Evolutionary conservation across 2,797 vertebrate species (phyloP).

Genomic region (Myripristis jacobus): DNA sequence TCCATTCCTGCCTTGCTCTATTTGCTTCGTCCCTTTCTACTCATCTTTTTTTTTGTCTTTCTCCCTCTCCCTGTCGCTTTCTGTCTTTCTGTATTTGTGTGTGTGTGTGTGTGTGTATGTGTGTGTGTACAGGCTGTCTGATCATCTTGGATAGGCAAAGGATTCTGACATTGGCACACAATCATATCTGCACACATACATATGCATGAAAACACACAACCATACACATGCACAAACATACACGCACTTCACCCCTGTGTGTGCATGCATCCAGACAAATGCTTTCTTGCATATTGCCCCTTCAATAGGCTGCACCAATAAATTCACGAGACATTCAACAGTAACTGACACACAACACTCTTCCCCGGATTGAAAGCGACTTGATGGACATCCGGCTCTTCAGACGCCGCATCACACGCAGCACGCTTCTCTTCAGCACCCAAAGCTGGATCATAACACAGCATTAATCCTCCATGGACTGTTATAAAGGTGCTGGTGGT

Average conservation of each 20-base stretch:
- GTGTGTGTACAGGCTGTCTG: neutral
- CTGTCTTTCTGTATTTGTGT: neutral
- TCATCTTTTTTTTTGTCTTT: neutral
- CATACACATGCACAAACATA: neutral
- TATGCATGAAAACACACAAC: neutral
- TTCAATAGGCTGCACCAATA: neutral
- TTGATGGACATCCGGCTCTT: neutral
- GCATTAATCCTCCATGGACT: no score
- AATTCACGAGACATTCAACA: neutral
- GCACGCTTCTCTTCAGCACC: no score
- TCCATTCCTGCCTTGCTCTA: constrained; percentile 31
- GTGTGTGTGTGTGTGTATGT: constrained; percentile 6
- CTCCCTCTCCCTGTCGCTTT: no score
- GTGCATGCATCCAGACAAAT: neutral
- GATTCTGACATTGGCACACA: neutral
- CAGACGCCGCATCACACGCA: no score
- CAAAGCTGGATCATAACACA: no score
- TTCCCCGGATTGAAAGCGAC: neutral
- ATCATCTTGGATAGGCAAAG: neutral
- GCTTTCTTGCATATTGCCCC: neutral
- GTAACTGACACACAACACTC: neutral
- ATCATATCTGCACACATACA: neutral
- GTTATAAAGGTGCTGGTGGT: no score
- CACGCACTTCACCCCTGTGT: no score
- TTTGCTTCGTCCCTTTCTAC: neutral